Conservation (phyloP, 1,140 invertebrate genomes). For the Cotesia vestalis region DNA sequence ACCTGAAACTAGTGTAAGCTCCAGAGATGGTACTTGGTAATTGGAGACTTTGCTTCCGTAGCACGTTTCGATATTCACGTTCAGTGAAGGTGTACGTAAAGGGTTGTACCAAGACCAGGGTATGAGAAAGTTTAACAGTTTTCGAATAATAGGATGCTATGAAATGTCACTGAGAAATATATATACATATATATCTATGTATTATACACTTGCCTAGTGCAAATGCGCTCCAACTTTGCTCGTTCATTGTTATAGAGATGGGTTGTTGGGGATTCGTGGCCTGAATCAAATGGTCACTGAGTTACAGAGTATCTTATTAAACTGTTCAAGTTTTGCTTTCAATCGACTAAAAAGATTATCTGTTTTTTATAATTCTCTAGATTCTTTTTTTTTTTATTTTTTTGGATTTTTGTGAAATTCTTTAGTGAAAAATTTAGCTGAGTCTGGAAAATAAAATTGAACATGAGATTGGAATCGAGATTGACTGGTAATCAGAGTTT, state of each 20-base stretch:
- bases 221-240: constrained; percentile 14
- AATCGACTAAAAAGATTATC: neutral
- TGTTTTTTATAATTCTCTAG: neutral
- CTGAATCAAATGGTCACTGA: constrained; percentile 13
- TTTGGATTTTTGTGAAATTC: too few relatives aligned
- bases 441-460: too few relatives aligned
- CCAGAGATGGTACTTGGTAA: constrained; percentile 17
- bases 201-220: neutral
- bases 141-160: neutral
- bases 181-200: too few relatives aligned
- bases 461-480: too few relatives aligned
- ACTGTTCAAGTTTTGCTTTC: neutral
- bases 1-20: neutral
- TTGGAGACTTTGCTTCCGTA: constrained; percentile 5
- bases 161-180: constrained; percentile 5
- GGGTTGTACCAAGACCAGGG: neutral
- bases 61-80: constrained; percentile 9
- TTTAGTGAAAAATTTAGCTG: too few relatives aligned
- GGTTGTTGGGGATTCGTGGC: constrained; percentile 40
- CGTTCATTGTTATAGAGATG: constrained; percentile 40
- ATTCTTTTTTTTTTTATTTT: too few relatives aligned
- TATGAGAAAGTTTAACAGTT: neutral
- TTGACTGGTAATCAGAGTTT: too few relatives aligned
- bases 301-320: constrained; percentile 3
- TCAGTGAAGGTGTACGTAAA: neutral